Conservation (phyloP, 1,140 invertebrate species). For the Ectropis grisescens region DNA sequence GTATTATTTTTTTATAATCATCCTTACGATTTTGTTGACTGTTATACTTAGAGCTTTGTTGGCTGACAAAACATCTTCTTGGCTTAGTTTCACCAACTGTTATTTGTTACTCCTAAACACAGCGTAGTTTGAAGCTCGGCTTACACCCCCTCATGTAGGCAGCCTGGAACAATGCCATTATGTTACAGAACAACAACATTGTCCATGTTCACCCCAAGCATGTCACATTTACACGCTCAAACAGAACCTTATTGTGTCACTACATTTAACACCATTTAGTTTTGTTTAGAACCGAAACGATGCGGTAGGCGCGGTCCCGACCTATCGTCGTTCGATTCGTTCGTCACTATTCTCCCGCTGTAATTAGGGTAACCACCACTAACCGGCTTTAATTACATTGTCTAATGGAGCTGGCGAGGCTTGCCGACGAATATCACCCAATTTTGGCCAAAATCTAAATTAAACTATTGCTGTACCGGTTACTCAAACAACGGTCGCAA, state of each 20-base stretch:
- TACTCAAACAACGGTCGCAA: too few relatives aligned
- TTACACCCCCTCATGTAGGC: too few relatives aligned
- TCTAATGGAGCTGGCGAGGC: constrained; percentile 46
- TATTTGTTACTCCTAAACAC: too few relatives aligned
- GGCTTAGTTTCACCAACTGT: too few relatives aligned
- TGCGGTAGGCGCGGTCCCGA: constrained; percentile 38
- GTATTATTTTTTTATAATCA: too few relatives aligned
- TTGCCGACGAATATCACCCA: constrained; percentile 18
- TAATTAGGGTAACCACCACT: constrained; percentile 50
- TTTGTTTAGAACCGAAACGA: constrained; percentile 12
- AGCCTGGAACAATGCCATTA: constrained; percentile 38
- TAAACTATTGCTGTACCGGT: too few relatives aligned
- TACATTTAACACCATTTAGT: constrained; percentile 21
- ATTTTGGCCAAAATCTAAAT: too few relatives aligned
- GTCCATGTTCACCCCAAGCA: constrained; percentile 16
- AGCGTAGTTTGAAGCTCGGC: too few relatives aligned
- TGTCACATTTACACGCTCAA: too few relatives aligned
- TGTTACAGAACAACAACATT: constrained; percentile 37
- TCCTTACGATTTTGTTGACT: too few relatives aligned
- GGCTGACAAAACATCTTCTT: too few relatives aligned
- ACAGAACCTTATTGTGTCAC: constrained; percentile 35
- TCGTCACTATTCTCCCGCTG: constrained; percentile 33
- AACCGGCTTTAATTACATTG: constrained; percentile 65
- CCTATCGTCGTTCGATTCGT: constrained; percentile 25
- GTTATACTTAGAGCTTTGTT: too few relatives aligned